Conservation (phyloP, 2,888 invertebrate species). For the Polyommatus iphigenia region DNA sequence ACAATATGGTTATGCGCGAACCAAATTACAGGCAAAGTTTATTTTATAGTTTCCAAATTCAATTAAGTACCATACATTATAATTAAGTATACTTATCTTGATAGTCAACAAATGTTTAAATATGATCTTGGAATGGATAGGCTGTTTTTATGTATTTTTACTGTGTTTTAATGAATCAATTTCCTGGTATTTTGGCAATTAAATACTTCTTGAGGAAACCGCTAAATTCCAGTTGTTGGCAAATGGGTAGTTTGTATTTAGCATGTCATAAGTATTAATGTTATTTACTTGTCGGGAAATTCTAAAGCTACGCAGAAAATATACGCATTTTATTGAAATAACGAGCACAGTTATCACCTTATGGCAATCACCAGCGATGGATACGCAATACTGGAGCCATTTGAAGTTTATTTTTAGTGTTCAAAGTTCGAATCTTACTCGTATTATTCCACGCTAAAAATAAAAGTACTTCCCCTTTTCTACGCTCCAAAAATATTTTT, state of each 20-base stretch:
- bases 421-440: no score
- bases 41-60: not conserved
- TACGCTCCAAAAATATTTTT: no score
- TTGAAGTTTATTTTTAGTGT: no score
- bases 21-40: not conserved
- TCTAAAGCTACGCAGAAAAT: no score
- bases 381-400: no score
- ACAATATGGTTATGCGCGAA: not conserved
- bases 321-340: no score
- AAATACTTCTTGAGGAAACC: conserved; percentile 1
- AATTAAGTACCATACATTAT: not conserved
- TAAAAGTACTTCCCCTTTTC: no score
- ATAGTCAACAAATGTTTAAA: not conserved
- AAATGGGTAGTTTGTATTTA: not conserved
- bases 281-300: no score
- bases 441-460: no score
- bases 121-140: not conserved
- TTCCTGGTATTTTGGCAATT: conserved; percentile 14
- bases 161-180: not conserved
- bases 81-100: not conserved
- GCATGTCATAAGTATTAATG: not conserved
- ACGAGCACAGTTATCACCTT: no score
- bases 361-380: no score
- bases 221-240: conserved; percentile 18
- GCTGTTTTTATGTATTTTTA: not conserved